Evolutionary conservation across 53 echinoderm and acorn worm species (phyloP).

Genomic region (Holothuria leucospilota): DNA sequence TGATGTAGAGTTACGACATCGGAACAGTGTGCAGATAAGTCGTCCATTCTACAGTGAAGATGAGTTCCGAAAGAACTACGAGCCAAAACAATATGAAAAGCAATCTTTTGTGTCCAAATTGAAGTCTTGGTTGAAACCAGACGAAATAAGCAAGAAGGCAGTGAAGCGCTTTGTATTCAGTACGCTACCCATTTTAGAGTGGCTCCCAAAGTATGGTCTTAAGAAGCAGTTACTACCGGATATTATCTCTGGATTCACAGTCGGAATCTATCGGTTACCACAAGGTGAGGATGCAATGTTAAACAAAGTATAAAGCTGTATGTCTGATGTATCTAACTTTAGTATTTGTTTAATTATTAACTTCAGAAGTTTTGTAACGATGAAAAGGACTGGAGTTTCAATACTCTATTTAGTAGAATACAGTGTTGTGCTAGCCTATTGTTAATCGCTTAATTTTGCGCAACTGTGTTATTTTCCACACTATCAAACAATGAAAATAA

Average conservation of each 20-base stretch:
- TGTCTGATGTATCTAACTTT: no score
- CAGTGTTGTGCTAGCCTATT: no score
- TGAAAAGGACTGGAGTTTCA: no score
- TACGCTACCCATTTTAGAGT: conserved; percentile 56
- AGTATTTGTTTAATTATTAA: no score
- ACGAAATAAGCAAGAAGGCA: conserved; percentile 12
- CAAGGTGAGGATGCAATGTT: conserved; percentile 51
- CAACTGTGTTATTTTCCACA: no score
- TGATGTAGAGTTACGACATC: conserved; percentile 32
- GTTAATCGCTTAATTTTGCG: no score
- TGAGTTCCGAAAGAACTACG: conserved; percentile 69
- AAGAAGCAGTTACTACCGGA: conserved; percentile 57
- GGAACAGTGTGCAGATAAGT: conserved; percentile 60
- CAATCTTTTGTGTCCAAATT: conserved; percentile 29
- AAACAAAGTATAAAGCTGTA: no score
- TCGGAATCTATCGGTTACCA: conserved; percentile 69
- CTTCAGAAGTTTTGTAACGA: no score
- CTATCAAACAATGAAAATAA: no score
- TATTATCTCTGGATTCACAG: conserved; percentile 63
- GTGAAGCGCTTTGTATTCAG: conserved; percentile 13
- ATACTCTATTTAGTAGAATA: no score
- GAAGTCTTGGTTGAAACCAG: conserved; percentile 18
- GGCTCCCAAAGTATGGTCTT: conserved; percentile 60
- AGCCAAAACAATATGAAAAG: conserved; percentile 51
- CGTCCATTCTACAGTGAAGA: conserved; percentile 88